phyloP scores from a whole-genome alignment of 2,113 vertebrate species.

The Suncus etruscus region DNA sequence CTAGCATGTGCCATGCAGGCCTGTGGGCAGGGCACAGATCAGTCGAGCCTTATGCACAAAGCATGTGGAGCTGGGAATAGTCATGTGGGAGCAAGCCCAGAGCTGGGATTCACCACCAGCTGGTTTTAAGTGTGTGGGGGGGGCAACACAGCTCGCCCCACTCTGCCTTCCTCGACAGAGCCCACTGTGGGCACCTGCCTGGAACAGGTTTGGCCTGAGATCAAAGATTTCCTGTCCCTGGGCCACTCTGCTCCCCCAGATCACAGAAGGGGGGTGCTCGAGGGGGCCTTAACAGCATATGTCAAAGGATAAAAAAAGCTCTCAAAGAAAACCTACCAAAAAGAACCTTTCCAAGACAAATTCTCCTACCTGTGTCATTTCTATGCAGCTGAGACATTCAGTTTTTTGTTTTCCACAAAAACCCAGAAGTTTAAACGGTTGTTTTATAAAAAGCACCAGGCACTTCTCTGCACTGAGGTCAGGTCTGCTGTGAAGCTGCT shows the following conservation, averaged over 20 bases:
- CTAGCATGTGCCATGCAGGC: no score
- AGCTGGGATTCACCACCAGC: no score
- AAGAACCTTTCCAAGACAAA: not conserved
- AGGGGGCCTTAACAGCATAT: no score
- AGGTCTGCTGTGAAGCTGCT: accelerated
- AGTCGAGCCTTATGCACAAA: no score
- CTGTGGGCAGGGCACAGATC: no score
- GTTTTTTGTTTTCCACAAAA: not conserved
- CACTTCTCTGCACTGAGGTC: not conserved
- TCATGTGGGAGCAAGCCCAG: not conserved
- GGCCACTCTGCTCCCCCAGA: accelerated
- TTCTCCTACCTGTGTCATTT: not conserved
- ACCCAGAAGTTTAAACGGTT: not conserved
- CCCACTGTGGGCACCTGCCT: no score
- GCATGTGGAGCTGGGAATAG: not conserved
- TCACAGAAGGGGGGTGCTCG: not conserved
- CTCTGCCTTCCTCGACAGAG: no score
- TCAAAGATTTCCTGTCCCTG: no score
- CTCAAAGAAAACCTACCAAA: not conserved
- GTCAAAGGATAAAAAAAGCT: accelerated
- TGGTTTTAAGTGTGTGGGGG: not conserved
- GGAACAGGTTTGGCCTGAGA: no score
- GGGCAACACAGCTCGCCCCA: no score
- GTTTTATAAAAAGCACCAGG: not conserved
- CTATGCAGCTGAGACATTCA: accelerated